Base-by-base conservation (phyloP, 2,888 invertebrate genomes). In the Mechanitis mazaeus region DNA sequence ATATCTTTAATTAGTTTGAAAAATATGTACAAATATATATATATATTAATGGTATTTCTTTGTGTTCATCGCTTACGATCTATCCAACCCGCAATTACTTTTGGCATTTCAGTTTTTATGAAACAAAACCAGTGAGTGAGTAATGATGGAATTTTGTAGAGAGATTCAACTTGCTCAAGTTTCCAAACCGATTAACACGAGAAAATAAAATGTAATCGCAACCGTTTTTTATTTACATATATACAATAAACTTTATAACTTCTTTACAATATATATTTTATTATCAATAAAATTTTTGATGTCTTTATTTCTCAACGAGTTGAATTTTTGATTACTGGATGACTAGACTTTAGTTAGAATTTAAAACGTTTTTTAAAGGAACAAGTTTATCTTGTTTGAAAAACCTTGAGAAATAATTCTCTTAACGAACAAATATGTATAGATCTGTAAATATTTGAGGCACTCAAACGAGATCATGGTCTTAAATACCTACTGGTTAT, bases 61-160 rank as follows among this genome's bases (percentile, higher is more conserved):
- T 31, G 31, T 50, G 50, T 28, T 28, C 31, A 50, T 9, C 31
- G 42, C 42, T 5, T 42, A 42, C 38, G 4, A 7, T 1, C 42
- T 35, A 42, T 50, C 6, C 50, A 31, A 31, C 3, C 50, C 31
- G 56, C 47, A 57, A 63, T 55, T 50, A 63, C 31, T 54, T 63
- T 57, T 63, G 63, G 60, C 63, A 63, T 63, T 59, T 63, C 7
- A 31, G 50, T 50, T 50, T 50, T 50, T 31, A 50, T 31, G 31
- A 31, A 50, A 50, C 50, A 31, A 50, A 42, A 50, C 50, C 47
- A n/a, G 47, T 47, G 31, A 31, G 47, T 20, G 35, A 35, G 35
- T 35, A 35, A 50, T 31, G 31, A 11, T 50, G 47, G 20, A 5
- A 11, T 42, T 9, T 9, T 11, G 42, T 9, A 7, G 42, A 9